phyloP scores from a whole-genome alignment of 1,140 invertebrate species.

The Apis cerana region DNA sequence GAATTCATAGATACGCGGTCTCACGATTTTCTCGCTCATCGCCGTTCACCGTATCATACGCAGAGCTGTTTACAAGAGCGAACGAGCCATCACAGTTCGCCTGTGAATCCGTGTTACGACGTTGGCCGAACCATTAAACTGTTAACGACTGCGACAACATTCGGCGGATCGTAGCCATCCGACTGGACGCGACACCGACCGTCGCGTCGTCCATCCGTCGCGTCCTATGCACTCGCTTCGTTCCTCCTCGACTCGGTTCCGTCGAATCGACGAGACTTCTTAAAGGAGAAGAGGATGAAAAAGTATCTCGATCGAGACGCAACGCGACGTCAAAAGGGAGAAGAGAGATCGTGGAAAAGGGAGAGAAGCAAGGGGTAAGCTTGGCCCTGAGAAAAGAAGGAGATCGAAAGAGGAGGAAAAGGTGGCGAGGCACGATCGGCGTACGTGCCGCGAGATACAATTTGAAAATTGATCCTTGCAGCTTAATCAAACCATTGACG shows the following conservation, averaged over 20 bases:
- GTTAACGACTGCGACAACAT: conserved; percentile 70
- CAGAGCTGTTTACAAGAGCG: conserved; percentile 74
- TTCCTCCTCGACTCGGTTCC: background rate
- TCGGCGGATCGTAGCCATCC: conserved; percentile 61
- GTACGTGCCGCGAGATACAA: conserved; percentile 67
- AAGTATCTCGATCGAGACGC: too few species aligned
- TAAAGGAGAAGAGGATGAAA: too few species aligned
- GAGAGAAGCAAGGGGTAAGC: background rate
- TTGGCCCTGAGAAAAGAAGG: background rate
- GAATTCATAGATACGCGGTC: conserved; percentile 26
- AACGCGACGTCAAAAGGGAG: too few species aligned
- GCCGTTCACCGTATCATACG: conserved; percentile 31
- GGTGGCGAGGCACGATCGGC: conserved; percentile 51
- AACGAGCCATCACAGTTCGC: conserved; percentile 59
- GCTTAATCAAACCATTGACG: conserved; percentile 46
- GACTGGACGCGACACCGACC: conserved; percentile 1
- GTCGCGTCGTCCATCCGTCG: background rate
- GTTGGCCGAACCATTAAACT: conserved; percentile 74
- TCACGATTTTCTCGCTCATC: conserved; percentile 57
- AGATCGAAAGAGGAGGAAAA: conserved; percentile 16
- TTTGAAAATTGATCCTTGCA: conserved; percentile 60
- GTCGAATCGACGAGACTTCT: background rate
- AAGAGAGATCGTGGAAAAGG: background rate
- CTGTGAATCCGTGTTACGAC: conserved; percentile 74
- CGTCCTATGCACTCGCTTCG: background rate